These are phyloP conservation scores for Acropternis orthonyx DNA, from an alignment of 2,797 vertebrate species.

Conservation along the genomic window DNA sequence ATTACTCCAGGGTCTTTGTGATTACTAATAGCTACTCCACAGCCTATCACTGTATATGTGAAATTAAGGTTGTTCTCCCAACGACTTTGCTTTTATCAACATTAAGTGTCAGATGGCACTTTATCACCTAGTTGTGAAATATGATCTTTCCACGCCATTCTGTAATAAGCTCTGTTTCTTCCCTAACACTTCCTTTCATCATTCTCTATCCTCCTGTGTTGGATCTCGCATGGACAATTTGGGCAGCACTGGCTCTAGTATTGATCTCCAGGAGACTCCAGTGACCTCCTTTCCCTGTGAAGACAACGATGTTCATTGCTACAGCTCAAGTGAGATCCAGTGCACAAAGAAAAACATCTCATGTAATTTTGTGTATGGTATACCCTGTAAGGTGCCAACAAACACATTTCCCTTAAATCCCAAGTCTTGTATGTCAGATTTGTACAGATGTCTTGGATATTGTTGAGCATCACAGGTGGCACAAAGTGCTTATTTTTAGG, in stretches of 20 bases:
- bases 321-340: neutral
- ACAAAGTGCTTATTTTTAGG: neutral
- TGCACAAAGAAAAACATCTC: neutral
- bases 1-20: neutral
- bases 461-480: neutral
- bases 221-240: neutral
- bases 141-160: neutral
- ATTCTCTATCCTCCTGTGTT: neutral
- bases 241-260: neutral
- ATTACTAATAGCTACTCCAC: neutral
- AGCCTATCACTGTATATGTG: neutral
- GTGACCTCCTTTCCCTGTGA: neutral
- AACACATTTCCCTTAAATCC: neutral
- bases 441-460: neutral
- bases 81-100: neutral
- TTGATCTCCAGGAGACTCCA: neutral
- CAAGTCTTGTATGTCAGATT: neutral
- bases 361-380: neutral
- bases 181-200: neutral
- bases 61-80: neutral
- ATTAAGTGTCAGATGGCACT: neutral
- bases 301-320: neutral
- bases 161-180: neutral
- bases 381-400: neutral
- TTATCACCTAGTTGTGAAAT: neutral